Percentiles rank a stretch among this genome's conserved stretches.
phyloP scores from a whole-genome alignment of 1,140 invertebrate species.

The Camponotus pennsylvanicus region DNA sequence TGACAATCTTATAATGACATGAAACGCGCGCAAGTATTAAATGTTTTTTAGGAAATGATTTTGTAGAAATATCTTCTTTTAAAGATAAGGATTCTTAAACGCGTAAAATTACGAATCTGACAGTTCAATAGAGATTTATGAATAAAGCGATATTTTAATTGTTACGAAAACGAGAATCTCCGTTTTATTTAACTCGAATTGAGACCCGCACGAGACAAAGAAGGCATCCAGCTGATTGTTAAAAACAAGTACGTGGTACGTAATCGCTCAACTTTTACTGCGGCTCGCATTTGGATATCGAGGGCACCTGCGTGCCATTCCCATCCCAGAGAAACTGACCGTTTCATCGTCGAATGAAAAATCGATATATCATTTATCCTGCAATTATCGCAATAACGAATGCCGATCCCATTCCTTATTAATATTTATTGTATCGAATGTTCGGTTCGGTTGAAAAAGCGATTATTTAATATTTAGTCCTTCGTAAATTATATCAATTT shows the following conservation, averaged over 20 bases:
- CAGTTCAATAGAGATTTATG: neutral
- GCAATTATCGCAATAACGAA: neutral
- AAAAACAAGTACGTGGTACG: slow-evolving; percentile 59
- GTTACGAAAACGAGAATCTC: neutral
- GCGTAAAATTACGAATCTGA: neutral
- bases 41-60: neutral
- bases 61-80: neutral
- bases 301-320: slow-evolving; percentile 71
- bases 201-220: neutral
- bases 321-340: slow-evolving; percentile 61
- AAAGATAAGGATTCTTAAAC: neutral
- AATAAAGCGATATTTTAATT: neutral
- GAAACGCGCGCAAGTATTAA: neutral
- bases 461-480: neutral
- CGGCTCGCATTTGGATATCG: slow-evolving; percentile 77
- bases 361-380: slow-evolving; percentile 39
- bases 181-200: slow-evolving; percentile 27
- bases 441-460: neutral
- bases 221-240: slow-evolving; percentile 18
- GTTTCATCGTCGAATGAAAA: slow-evolving; percentile 42
- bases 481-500: neutral
- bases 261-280: slow-evolving; percentile 78
- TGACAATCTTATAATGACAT: neutral
- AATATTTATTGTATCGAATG: neutral
- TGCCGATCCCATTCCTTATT: slow-evolving; percentile 1